These are phyloP conservation scores for Machaerirhynchus nigripectus DNA, from an alignment of 2,113 vertebrate species.

Conservation along the genomic window DNA sequence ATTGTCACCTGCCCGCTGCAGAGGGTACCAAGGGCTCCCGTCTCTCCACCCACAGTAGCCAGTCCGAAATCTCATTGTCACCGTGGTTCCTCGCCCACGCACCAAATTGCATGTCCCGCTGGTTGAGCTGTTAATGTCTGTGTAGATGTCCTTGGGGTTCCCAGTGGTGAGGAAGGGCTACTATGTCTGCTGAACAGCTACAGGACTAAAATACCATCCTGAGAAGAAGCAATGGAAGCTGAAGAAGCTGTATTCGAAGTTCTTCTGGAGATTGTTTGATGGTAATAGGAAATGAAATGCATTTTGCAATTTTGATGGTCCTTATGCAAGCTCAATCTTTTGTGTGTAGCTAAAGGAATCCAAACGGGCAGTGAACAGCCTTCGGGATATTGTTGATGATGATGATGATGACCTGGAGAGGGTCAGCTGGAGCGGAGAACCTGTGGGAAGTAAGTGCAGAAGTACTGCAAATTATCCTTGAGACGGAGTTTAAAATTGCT, in stretches of 20 bases:
- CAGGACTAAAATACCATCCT: background rate
- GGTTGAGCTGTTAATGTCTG: background rate
- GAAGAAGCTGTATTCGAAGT: background rate
- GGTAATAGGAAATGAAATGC: background rate
- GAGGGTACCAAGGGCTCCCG: fast-evolving
- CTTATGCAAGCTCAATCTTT: background rate
- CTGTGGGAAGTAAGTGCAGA: constrained; percentile 87
- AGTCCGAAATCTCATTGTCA: background rate
- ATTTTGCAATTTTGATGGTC: background rate
- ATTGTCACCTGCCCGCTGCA: background rate
- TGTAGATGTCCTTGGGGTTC: background rate
- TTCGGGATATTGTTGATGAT: constrained; percentile 82
- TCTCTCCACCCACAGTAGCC: fast-evolving
- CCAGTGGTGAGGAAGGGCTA: background rate
- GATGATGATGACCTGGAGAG: constrained; percentile 88
- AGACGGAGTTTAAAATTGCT: background rate
- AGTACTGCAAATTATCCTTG: background rate
- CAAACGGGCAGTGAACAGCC: constrained; percentile 88
- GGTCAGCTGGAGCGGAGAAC: constrained; percentile 96
- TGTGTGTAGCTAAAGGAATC: constrained; percentile 86
- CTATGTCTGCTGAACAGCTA: background rate
- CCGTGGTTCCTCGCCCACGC: fast-evolving
- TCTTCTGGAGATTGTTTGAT: background rate
- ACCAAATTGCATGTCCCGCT: background rate
- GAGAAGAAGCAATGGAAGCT: background rate